These are phyloP conservation scores for Campoplex capitator DNA, from an alignment of 2,888 invertebrate genomes.

Conservation along the genomic window DNA sequence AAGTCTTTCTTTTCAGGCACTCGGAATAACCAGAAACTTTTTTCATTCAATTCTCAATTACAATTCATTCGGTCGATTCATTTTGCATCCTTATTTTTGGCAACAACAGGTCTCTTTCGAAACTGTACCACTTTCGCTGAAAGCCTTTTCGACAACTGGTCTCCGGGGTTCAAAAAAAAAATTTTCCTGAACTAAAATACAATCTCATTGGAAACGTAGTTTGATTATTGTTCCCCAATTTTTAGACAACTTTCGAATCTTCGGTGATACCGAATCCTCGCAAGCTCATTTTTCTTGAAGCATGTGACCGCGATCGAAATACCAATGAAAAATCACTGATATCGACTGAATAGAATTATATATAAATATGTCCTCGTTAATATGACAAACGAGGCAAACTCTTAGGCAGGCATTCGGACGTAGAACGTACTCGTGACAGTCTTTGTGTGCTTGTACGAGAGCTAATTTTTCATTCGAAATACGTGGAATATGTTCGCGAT, in stretches of 20 bases:
- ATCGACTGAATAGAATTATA: background rate
- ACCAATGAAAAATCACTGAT: background rate
- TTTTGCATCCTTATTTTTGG: too few relatives aligned
- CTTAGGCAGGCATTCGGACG: conserved; percentile 1
- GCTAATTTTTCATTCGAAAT: background rate
- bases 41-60: too few relatives aligned
- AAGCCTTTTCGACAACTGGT: background rate
- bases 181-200: too few relatives aligned
- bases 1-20: too few relatives aligned
- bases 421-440: background rate
- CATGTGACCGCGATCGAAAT: background rate
- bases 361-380: background rate
- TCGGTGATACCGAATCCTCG: background rate
- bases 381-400: background rate
- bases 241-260: background rate
- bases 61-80: too few relatives aligned
- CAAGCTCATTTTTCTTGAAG: background rate
- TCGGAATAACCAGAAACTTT: too few relatives aligned
- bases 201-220: too few relatives aligned
- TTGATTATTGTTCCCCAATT: background rate
- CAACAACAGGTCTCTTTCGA: background rate
- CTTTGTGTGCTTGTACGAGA: background rate
- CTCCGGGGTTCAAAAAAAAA: too few relatives aligned
- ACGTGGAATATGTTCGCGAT: conserved; percentile 8
- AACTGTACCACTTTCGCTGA: background rate